A percentile compares a stretch with the other conserved stretches of the same genome.
phyloP scores from a whole-genome alignment of 1,140 invertebrate genomes.

The Geopemphigus sp. region DNA sequence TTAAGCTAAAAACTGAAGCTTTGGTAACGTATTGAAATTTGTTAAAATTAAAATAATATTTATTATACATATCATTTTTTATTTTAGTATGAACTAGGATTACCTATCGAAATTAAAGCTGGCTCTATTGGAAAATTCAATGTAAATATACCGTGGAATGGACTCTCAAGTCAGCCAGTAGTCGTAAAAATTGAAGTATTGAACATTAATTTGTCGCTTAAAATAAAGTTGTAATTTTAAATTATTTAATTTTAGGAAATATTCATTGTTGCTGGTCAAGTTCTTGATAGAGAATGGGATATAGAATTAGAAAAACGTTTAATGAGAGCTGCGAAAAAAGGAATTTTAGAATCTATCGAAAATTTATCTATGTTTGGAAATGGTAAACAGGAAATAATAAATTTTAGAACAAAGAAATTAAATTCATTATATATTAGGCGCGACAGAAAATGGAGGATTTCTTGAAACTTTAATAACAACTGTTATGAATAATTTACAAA shows the following conservation, averaged over 20 bases:
- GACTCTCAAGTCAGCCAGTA: slow-evolving; percentile 68
- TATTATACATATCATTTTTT: neutral
- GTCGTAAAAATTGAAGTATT: slow-evolving; percentile 66
- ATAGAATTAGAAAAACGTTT: slow-evolving; percentile 72
- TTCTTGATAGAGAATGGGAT: slow-evolving; percentile 68
- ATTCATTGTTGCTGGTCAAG: slow-evolving; percentile 71
- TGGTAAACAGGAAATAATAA: slow-evolving; percentile 53
- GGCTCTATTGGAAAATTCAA: slow-evolving; percentile 73
- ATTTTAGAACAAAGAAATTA: neutral
- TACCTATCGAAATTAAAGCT: slow-evolving; percentile 78
- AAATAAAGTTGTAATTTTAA: no score
- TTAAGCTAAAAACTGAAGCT: slow-evolving; percentile 76
- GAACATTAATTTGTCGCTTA: neutral
- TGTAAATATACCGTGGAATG: slow-evolving; percentile 75
- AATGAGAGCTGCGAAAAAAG: slow-evolving; percentile 69
- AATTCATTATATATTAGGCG: slow-evolving; percentile 12
- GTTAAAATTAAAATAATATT: neutral
- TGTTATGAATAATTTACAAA: slow-evolving; percentile 77
- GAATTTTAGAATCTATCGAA: slow-evolving; percentile 61
- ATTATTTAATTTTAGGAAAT: slow-evolving; percentile 61
- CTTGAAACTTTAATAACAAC: slow-evolving; percentile 72
- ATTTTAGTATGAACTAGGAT: slow-evolving; percentile 73
- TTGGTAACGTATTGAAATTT: slow-evolving; percentile 60
- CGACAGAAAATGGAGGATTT: slow-evolving; percentile 57
- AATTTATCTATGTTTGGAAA: slow-evolving; percentile 55